A percentile compares a stretch with the other conserved stretches of the same genome.
phyloP scores from a whole-genome alignment of 2,797 vertebrate species.

The Diceros bicornis region DNA sequence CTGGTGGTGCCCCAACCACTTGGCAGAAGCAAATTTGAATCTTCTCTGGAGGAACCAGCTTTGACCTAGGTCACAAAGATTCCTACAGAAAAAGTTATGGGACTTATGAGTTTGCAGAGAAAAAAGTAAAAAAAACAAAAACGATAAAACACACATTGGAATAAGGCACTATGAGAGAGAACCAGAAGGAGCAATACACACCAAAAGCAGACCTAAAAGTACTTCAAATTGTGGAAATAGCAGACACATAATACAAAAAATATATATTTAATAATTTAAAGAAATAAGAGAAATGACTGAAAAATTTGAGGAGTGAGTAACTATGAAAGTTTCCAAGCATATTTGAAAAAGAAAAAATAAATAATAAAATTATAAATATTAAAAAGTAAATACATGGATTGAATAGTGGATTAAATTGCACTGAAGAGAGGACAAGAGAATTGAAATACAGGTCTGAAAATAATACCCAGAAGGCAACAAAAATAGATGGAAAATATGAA shows the following conservation, averaged over 20 bases:
- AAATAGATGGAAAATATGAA: background rate
- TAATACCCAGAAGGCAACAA: background rate
- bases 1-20: background rate
- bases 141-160: background rate
- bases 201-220: background rate
- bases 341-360: background rate
- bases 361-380: background rate
- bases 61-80: background rate
- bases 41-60: background rate
- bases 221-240: background rate
- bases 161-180: background rate
- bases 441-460: background rate
- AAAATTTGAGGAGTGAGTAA: background rate
- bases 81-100: background rate
- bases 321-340: background rate
- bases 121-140: background rate
- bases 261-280: background rate
- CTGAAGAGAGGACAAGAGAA: background rate
- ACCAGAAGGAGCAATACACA: background rate
- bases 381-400: background rate
- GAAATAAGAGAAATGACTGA: background rate
- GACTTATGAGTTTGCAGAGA: background rate
- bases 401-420: background rate
- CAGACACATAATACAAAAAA: background rate
- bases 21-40: background rate